Percentiles rank a stretch among this genome's conserved stretches.
These are phyloP conservation scores for Bactericera cockerelli DNA, from an alignment of 1,140 invertebrate species.

Conservation along the genomic window DNA sequence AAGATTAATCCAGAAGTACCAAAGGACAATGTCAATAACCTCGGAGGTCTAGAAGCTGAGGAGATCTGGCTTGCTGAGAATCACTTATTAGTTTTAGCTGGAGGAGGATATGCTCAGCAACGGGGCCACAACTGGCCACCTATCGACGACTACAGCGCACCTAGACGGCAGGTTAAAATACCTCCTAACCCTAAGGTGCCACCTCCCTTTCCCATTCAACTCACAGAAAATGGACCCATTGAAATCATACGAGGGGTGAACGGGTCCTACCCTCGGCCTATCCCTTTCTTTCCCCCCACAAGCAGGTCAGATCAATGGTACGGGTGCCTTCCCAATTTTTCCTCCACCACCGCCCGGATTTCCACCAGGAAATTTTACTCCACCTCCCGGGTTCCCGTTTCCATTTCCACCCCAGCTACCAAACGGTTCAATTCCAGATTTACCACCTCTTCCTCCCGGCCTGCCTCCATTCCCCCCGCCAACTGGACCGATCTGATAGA, in stretches of 20 bases:
- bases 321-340: constrained; percentile 29
- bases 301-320: constrained; percentile 31
- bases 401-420: constrained; percentile 27
- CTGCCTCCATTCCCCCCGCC: constrained; percentile 49
- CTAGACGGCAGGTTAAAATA: constrained; percentile 59
- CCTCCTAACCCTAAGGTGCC: constrained; percentile 56
- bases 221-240: constrained; percentile 59
- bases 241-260: constrained; percentile 43
- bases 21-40: constrained; percentile 55
- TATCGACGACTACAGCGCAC: constrained; percentile 67
- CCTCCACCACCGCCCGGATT: constrained; percentile 33
- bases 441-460: constrained; percentile 40
- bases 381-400: constrained; percentile 31
- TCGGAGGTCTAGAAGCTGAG: constrained; percentile 63
- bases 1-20: constrained; percentile 56
- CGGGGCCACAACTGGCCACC: constrained; percentile 43
- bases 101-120: constrained; percentile 40
- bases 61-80: constrained; percentile 83
- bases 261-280: constrained; percentile 24
- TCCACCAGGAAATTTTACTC: constrained; percentile 39
- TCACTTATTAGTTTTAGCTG: constrained; percentile 65
- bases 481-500: constrained; percentile 60
- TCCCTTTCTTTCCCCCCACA: constrained; percentile 27
- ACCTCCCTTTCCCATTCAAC: constrained; percentile 75
- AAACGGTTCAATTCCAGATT: constrained; percentile 26